These are phyloP conservation scores for Apodemia mormo DNA, from an alignment of 2,888 invertebrate genomes.

Conservation along the genomic window DNA sequence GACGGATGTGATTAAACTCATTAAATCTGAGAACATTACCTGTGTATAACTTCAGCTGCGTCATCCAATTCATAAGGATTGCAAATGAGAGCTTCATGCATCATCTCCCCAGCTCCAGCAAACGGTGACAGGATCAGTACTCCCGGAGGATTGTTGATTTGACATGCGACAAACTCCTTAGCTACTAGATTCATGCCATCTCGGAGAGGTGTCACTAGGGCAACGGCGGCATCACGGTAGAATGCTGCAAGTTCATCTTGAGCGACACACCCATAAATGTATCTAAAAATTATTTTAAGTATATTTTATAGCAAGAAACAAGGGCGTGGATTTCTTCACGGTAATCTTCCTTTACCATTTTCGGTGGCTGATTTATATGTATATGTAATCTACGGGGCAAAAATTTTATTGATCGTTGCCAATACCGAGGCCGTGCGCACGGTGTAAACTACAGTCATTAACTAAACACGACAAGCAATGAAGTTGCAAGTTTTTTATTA, in stretches of 20 bases:
- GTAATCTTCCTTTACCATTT: too few species aligned
- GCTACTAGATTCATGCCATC: constrained; percentile 97
- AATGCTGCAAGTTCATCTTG: constrained; percentile 93
- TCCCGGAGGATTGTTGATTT: constrained; percentile 92
- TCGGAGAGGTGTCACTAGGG: constrained; percentile 92
- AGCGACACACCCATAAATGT: constrained; percentile 93
- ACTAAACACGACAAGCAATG: too few species aligned
- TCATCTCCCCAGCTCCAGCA: constrained; percentile 95
- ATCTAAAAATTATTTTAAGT: constrained; percentile 57
- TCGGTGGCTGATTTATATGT: too few species aligned
- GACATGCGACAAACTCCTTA: constrained; percentile 96
- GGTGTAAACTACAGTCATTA: too few species aligned
- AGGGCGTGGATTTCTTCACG: too few species aligned
- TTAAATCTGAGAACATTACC: constrained; percentile 54
- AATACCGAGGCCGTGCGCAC: too few species aligned
- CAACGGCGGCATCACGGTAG: constrained; percentile 93
- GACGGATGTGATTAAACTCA: too few species aligned
- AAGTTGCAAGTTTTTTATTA: too few species aligned
- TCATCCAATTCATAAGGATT: constrained; percentile 95
- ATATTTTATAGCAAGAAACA: too few species aligned
- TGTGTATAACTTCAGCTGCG: constrained; percentile 92
- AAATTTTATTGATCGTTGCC: too few species aligned
- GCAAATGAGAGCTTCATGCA: constrained; percentile 95
- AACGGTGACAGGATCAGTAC: constrained; percentile 94
- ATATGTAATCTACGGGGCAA: too few species aligned